These are phyloP conservation scores for Parnassius orleans DNA, from an alignment of 2,888 invertebrate genomes.

Conservation along the genomic window DNA sequence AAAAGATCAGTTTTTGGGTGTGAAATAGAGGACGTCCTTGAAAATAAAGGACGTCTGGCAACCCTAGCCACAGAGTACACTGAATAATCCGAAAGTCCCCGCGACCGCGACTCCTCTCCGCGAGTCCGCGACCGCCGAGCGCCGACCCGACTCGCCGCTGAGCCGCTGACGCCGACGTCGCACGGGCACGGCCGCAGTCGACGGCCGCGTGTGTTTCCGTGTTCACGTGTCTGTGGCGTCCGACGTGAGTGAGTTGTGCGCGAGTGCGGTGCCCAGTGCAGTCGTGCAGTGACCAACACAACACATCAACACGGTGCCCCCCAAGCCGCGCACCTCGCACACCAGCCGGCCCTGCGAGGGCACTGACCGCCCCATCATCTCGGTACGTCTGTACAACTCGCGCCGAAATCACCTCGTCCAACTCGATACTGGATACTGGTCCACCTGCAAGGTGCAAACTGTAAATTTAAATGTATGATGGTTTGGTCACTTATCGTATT, in stretches of 20 bases:
- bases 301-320: slow-evolving; percentile 4
- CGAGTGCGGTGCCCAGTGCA: slow-evolving; percentile 14
- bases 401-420: not conserved
- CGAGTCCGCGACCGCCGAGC: not conserved
- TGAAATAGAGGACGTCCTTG: too few species aligned
- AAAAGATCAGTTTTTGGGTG: too few species aligned
- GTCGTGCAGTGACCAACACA: slow-evolving; percentile 7
- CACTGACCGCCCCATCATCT: slow-evolving; percentile 60
- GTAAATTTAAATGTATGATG: too few species aligned
- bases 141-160: slow-evolving; percentile 20
- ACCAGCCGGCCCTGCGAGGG: slow-evolving; percentile 39
- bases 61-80: too few species aligned
- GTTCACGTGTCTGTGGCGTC: slow-evolving; percentile 18
- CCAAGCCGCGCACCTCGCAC: slow-evolving; percentile 28
- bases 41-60: too few species aligned
- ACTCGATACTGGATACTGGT: not conserved
- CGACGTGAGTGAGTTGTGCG: slow-evolving; percentile 16
- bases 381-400: slow-evolving; percentile 30
- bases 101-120: not conserved
- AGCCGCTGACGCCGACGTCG: slow-evolving; percentile 18
- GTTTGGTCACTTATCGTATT: too few species aligned
- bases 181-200: slow-evolving; percentile 14
- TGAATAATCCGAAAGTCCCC: not conserved
- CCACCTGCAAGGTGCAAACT: too few species aligned
- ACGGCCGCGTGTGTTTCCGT: slow-evolving; percentile 8